Evolutionary conservation across 2,888 invertebrate species (phyloP).

Genomic region (Thumatha senex): DNA sequence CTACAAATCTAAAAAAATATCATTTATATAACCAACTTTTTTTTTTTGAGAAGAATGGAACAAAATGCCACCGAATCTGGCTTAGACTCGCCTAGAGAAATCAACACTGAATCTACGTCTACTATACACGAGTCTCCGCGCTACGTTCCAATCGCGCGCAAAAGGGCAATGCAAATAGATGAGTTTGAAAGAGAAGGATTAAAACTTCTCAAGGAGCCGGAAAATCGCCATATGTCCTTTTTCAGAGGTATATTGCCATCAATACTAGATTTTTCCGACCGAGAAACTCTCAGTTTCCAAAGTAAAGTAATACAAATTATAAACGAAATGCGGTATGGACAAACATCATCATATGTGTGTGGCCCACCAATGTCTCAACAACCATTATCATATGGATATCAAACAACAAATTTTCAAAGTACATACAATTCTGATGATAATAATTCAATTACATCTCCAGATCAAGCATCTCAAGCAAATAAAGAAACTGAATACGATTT

Average conservation of each 20-base stretch:
- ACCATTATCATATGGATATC: constrained; percentile 31
- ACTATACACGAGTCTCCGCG: too few species aligned
- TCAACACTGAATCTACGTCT: constrained; percentile 22
- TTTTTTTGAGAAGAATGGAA: constrained; percentile 26
- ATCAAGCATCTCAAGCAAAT: too few species aligned
- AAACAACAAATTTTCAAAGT: constrained; percentile 32
- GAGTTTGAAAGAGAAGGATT: constrained; percentile 25
- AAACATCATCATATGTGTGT: too few species aligned
- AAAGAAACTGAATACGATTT: too few species aligned
- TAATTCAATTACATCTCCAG: too few species aligned
- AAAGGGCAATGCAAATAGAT: constrained; percentile 29
- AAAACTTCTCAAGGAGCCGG: constrained; percentile 30
- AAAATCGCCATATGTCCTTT: constrained; percentile 25
- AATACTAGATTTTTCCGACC: constrained; percentile 24
- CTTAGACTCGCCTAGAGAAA: constrained; percentile 26
- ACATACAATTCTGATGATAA: constrained; percentile 21
- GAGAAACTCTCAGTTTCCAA: constrained; percentile 28
- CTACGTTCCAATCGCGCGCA: constrained; percentile 24
- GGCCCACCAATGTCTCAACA: constrained; percentile 25
- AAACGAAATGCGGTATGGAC: constrained; percentile 33
- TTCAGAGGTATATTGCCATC: constrained; percentile 34
- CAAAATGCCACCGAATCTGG: constrained; percentile 27
- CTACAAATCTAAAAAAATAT: background rate
- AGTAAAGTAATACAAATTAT: constrained; percentile 37
- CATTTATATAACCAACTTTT: constrained; percentile 21